Conservation (phyloP, 2,113 vertebrate species). For the Xiphophorus hellerii region DNA sequence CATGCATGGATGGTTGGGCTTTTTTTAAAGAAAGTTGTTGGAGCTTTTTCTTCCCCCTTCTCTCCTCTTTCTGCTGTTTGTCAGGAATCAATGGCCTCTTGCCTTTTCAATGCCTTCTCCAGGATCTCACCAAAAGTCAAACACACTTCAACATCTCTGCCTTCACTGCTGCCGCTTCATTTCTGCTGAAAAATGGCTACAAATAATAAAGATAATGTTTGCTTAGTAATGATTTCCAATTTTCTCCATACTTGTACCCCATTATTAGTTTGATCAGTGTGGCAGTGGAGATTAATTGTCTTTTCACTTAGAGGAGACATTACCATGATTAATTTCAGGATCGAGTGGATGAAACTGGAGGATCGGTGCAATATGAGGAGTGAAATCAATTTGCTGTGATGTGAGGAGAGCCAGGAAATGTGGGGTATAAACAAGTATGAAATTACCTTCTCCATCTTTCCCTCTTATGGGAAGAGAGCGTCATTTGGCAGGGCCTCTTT, state of each 20-base stretch:
- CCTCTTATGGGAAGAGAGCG: slow-evolving; percentile 52
- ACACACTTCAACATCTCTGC: slow-evolving; percentile 83
- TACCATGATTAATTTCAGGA: slow-evolving; percentile 88
- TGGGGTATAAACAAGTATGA: slow-evolving; percentile 72
- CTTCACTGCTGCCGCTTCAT: slow-evolving; percentile 82
- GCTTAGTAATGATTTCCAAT: slow-evolving; percentile 93
- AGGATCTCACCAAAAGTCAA: slow-evolving; percentile 87
- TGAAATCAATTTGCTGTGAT: slow-evolving; percentile 88
- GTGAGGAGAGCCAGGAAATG: slow-evolving; percentile 52
- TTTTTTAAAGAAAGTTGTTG: slow-evolving; percentile 79
- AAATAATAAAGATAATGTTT: slow-evolving; percentile 94
- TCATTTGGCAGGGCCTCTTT: slow-evolving; percentile 49
- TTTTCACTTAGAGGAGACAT: slow-evolving; percentile 91
- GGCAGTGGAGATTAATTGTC: slow-evolving; percentile 92
- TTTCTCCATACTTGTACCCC: slow-evolving; percentile 84
- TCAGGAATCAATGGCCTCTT: slow-evolving; percentile 90
- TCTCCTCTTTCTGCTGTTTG: slow-evolving; percentile 77
- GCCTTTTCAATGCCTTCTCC: slow-evolving; percentile 89
- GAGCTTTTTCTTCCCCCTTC: slow-evolving; percentile 73
- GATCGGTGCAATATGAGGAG: slow-evolving; percentile 83
- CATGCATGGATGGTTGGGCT: slow-evolving; percentile 89
- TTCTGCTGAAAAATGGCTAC: slow-evolving; percentile 85
- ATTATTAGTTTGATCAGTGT: slow-evolving; percentile 91
- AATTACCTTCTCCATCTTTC: slow-evolving; percentile 67
- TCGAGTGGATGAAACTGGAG: slow-evolving; percentile 80